Base-by-base conservation (phyloP, 1,140 invertebrate species). In the Tachypleus tridentatus region DNA sequence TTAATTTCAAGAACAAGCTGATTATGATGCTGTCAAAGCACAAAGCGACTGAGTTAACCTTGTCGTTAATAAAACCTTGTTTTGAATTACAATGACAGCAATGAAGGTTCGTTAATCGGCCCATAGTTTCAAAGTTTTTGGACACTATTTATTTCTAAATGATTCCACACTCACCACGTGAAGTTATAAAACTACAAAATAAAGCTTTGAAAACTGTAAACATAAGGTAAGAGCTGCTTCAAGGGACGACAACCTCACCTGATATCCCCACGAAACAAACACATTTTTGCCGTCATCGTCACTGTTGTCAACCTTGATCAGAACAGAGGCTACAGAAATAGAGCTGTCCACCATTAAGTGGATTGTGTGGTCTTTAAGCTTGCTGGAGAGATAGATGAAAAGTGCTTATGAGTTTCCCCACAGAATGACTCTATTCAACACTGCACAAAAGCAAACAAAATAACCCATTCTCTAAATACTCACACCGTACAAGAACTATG, bases 191-290 rank as follows among this genome's bases (percentile, higher is more conserved):
- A 63, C n/a, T 29, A 29, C 29, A 29, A 29, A 29, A 29, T 2
- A 29, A 1, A 29, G 29, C 29, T 29, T 29, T 29, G 29, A 29
- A 29, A 29, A 29, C 2, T 0, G 29, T 29, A 29, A 29, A 29
- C 29, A 29, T 29, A 29, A 29, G 29, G 29, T 29, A 29, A 10
- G 49, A 60, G 60, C 1, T n/a, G 29, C 48, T 69, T 63, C 52
- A 59, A 61, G 58, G 49, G 49, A 49, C 8, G 10, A 48, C 49
- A 56, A 61, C 61, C 68, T 70, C 67, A 81, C 81, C 76, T 97
- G 89, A 82, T 96, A 91, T 6, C 89, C 90, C 93, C 93, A 98
- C 1, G 93, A 93, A n/a, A 97, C 87, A 72, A 90, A 86, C 67
- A 97, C 85, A 72, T 85, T 91, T 75, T 96, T 97, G 58, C 87